Conservation (phyloP, 2,797 vertebrate species). For the Astyanax mexicanus region DNA sequence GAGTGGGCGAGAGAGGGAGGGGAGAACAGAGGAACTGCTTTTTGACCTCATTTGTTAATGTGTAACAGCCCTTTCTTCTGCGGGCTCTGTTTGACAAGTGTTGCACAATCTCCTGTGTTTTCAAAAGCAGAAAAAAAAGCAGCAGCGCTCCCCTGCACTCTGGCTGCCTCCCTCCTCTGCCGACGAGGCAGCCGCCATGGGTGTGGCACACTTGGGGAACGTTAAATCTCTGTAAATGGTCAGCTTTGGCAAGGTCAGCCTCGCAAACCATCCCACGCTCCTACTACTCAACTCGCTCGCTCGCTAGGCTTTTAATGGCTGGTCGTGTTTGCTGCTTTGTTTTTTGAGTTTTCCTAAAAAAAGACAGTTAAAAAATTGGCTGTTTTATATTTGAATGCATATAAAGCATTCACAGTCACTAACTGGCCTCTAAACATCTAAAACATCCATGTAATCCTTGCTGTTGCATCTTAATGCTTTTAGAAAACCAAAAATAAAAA, state of each 20-base stretch:
- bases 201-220: slow-evolving; percentile 37
- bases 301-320: not conserved
- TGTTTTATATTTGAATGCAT: not conserved
- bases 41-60: slow-evolving; percentile 69
- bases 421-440: slow-evolving; percentile 7
- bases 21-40: slow-evolving; percentile 35
- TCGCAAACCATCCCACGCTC: slow-evolving; percentile 29
- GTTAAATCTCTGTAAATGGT: slow-evolving; percentile 37
- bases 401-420: slow-evolving; percentile 4
- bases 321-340: too few relatives aligned
- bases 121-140: slow-evolving; percentile 53
- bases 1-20: not conserved
- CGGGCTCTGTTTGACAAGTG: slow-evolving; percentile 61
- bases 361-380: slow-evolving; percentile 13
- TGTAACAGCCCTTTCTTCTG: slow-evolving; percentile 66
- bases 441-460: not conserved
- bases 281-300: slow-evolving; percentile 18
- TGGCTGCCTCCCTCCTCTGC: slow-evolving; percentile 1
- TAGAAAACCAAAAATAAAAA: too few relatives aligned
- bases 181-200: slow-evolving; percentile 28
- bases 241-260: slow-evolving; percentile 30
- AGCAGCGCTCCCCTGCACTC: slow-evolving; percentile 59
- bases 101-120: slow-evolving; percentile 70
- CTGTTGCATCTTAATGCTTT: not conserved
- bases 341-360: slow-evolving; percentile 34